A percentile compares a stretch with the other conserved stretches of the same genome.
phyloP scores from a whole-genome alignment of 2,888 invertebrate species.

The Rotaria macrura region DNA sequence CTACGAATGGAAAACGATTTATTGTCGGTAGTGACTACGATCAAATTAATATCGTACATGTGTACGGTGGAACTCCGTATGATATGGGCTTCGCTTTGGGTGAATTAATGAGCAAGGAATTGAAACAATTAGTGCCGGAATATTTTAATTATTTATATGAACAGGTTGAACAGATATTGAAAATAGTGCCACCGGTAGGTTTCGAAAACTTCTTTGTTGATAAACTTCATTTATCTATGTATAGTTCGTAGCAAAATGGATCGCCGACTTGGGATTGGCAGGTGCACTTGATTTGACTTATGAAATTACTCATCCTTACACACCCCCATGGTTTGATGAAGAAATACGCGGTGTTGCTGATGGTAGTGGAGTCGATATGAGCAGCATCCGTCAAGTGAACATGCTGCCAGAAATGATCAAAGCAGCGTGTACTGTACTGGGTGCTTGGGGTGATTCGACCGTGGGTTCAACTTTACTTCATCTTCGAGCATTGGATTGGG shows the following conservation, averaged over 20 bases:
- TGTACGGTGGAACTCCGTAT: background rate
- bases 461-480: background rate
- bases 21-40: background rate
- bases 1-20: background rate
- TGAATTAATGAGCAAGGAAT: background rate
- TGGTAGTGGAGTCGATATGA: background rate
- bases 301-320: background rate
- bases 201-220: background rate
- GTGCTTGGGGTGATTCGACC: background rate
- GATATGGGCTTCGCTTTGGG: background rate
- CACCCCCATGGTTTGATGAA: constrained; percentile 10
- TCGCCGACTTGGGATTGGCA: background rate
- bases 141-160: background rate
- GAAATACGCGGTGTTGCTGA: background rate
- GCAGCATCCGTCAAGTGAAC: background rate
- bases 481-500: background rate
- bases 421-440: background rate
- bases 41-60: background rate
- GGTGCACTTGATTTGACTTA: background rate
- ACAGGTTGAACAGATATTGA: background rate
- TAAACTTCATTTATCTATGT: background rate
- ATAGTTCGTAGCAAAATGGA: background rate
- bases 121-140: background rate
- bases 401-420: background rate
- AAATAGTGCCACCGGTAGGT: background rate